Conservation (phyloP, 2,797 vertebrate species). For the Euphonia xanthogaster region DNA sequence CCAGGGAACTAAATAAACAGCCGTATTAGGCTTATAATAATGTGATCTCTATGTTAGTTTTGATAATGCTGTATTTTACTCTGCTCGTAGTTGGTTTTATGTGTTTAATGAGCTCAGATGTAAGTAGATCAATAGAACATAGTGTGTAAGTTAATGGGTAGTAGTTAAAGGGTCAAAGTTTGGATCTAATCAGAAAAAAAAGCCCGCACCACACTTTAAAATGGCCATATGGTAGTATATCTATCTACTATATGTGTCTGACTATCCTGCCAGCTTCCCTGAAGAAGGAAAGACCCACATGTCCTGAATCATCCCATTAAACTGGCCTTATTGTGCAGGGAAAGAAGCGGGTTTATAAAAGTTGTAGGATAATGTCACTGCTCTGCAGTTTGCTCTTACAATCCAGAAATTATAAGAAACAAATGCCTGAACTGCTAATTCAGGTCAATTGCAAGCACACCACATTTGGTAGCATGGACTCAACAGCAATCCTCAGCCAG, state of each 20-base stretch:
- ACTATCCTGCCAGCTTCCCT: not conserved
- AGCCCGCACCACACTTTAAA: not conserved
- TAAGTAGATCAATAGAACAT: slow-evolving; percentile 44
- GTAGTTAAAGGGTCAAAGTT: slow-evolving; percentile 51
- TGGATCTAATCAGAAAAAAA: not conserved
- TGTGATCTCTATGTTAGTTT: not conserved
- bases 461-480: not conserved
- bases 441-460: not conserved
- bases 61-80: not conserved
- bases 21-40: not conserved
- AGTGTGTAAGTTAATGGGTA: slow-evolving; percentile 11
- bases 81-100: not conserved
- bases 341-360: not conserved
- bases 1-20: not conserved
- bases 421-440: not conserved
- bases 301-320: not conserved
- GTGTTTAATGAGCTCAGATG: slow-evolving; percentile 36
- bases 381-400: not conserved
- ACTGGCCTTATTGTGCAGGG: not conserved
- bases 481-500: not conserved
- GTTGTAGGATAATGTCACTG: not conserved
- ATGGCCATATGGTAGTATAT: not conserved
- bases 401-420: not conserved
- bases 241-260: not conserved
- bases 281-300: not conserved